These are phyloP conservation scores for Biston betularia DNA, from an alignment of 2,888 invertebrate species.

Conservation along the genomic window DNA sequence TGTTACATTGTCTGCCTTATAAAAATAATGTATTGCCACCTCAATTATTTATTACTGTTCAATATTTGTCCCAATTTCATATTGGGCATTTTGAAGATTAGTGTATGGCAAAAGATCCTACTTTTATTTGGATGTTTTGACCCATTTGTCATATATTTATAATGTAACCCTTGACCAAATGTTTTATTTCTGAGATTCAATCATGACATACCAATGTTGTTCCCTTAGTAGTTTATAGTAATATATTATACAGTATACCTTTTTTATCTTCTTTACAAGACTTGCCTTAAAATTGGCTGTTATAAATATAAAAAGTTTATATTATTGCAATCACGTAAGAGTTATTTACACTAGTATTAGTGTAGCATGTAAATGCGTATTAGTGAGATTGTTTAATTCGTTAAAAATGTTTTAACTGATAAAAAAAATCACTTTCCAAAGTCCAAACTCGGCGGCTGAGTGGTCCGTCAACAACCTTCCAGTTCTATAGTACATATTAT, in stretches of 20 bases:
- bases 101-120: neutral
- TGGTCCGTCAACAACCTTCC: too few relatives aligned
- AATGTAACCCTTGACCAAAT: conserved; percentile 9
- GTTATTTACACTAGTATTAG: conserved; percentile 54
- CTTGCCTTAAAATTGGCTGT: conserved; percentile 81
- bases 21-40: conserved; percentile 9
- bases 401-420: neutral
- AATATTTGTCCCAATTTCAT: conserved; percentile 33
- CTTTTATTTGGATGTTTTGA: conserved; percentile 11
- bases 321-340: conserved; percentile 44
- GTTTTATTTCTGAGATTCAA: conserved; percentile 8
- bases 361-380: conserved; percentile 34
- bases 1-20: conserved; percentile 18
- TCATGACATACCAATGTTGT: conserved; percentile 13
- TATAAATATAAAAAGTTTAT: conserved; percentile 55
- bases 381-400: conserved; percentile 40
- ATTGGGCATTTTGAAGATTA: conserved; percentile 30
- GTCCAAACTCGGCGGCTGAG: too few relatives aligned
- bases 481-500: too few relatives aligned
- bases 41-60: conserved; percentile 18
- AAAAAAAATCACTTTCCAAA: too few relatives aligned
- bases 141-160: neutral
- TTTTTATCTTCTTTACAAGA: conserved; percentile 60
- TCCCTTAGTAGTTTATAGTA: conserved; percentile 1
- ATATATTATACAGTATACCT: conserved; percentile 32